A percentile compares a stretch with the other conserved stretches of the same genome.
Conservation (phyloP, 2,113 vertebrate species). For the Tyrannus savana region DNA sequence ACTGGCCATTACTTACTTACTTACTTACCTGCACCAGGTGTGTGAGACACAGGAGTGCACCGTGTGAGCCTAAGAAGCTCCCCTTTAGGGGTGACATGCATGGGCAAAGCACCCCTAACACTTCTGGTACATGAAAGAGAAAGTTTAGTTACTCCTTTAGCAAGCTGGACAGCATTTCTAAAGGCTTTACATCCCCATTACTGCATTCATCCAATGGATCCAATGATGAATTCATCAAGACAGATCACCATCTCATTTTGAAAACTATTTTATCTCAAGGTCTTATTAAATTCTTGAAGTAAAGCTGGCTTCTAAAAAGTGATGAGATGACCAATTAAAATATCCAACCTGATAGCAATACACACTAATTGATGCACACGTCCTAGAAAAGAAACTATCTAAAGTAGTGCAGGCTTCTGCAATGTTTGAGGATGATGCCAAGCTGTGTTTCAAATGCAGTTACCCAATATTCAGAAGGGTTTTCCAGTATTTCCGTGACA, state of each 20-base stretch:
- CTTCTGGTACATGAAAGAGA: background rate
- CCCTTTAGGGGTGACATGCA: background rate
- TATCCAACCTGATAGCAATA: background rate
- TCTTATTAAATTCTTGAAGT: background rate
- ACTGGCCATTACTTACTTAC: no score
- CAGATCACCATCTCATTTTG: background rate
- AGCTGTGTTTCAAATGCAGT: background rate
- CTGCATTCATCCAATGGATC: background rate
- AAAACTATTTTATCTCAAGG: background rate
- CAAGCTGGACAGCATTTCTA: background rate
- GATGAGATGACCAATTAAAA: slow-evolving; percentile 6
- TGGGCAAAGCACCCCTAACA: background rate
- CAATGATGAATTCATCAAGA: background rate
- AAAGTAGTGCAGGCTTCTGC: background rate
- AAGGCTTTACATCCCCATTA: background rate
- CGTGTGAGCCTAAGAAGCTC: background rate
- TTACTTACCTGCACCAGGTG: background rate
- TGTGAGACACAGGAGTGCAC: background rate
- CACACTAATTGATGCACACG: background rate
- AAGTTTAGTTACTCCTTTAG: background rate
- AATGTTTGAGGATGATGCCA: background rate
- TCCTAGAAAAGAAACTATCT: background rate
- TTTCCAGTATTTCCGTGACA: background rate
- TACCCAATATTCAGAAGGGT: background rate
- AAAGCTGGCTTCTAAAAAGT: background rate